Conservation (phyloP, 2,113 vertebrate genomes). For the Dendrocopos noguchii region DNA sequence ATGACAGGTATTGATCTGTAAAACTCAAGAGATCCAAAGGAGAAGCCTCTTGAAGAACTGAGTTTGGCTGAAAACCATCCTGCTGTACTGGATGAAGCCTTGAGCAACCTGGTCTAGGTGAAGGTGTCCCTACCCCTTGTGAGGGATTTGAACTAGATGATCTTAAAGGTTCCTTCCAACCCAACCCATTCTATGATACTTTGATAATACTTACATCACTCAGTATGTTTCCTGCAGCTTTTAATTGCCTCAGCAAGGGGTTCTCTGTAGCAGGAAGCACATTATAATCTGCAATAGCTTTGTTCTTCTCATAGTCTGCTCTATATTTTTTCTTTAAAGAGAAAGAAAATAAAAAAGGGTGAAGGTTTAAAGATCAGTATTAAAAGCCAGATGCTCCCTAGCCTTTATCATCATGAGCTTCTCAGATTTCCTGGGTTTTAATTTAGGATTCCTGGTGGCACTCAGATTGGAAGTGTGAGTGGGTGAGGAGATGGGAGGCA, state of each 20-base stretch:
- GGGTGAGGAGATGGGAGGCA: neutral
- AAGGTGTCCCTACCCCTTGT: too few species aligned
- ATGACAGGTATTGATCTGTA: neutral
- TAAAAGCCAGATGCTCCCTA: neutral
- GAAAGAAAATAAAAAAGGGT: neutral
- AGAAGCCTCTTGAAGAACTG: neutral
- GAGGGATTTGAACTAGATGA: too few species aligned
- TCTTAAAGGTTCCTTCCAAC: too few species aligned
- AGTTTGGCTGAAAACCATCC: neutral
- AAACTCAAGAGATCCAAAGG: neutral
- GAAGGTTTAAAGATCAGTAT: neutral
- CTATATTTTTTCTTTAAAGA: constrained; percentile 89
- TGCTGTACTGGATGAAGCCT: neutral
- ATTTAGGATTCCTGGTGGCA: neutral
- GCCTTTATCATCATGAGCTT: neutral
- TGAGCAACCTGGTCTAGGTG: too few species aligned
- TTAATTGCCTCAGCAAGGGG: constrained; percentile 89
- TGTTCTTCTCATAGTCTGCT: constrained; percentile 92
- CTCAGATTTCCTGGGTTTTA: neutral
- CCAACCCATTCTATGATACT: too few species aligned
- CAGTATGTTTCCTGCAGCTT: constrained; percentile 84
- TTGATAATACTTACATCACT: constrained; percentile 88
- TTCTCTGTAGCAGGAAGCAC: constrained; percentile 96
- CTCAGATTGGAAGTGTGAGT: neutral
- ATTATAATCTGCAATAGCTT: constrained; percentile 88